Base-by-base conservation (phyloP, 2,888 invertebrate species). In the Podotricha telesiphe region DNA sequence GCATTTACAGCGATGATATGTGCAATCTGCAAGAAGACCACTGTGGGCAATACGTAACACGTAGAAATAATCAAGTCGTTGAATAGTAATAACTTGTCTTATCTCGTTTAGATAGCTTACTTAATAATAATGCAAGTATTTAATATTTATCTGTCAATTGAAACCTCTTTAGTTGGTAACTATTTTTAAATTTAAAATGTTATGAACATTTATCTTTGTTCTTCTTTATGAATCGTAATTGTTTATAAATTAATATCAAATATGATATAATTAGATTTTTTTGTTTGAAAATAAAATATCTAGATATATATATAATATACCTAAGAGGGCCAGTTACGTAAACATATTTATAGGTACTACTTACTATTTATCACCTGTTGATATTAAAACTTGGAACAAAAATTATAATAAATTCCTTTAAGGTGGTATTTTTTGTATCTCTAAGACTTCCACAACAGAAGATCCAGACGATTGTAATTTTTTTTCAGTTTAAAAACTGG, bases 1-100 rank as follows among this genome's bases (percentile, higher is more conserved):
- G 77, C 79, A 76, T 85, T 86, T 86, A 86, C 86, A 79, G 76
- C 74, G 74, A 78, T 79, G 79, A 78, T 83, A 79, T 81, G 75
- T 80, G 82, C 82, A 82, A 82, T 82, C 80, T 78, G 77, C 75
- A 77, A 76, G 76, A 73, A 78, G 74, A 72, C 71, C 75, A 67
- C 68, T 68, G 71, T 65, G 20, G 15, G 15, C 45, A 50, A 62
- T 65, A 72, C 65, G 59, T 59, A 72, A 47, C 68, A 67, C 67
- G 17, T 69, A 56, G 28, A n/a, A 71, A 71, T 73, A 72, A 73
- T 73, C 69, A 47, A 56, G 50, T 61, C 62, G 67, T 70, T 68
- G 28, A 67, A 68, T 72, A 51, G 40, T 65, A 68, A 68, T 67
- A 59, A 66, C 40, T 61, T 42, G 13, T 61, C 69, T 71, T 73